These are phyloP conservation scores for Rotaria macrura DNA, from an alignment of 2,888 invertebrate species.

Conservation along the genomic window DNA sequence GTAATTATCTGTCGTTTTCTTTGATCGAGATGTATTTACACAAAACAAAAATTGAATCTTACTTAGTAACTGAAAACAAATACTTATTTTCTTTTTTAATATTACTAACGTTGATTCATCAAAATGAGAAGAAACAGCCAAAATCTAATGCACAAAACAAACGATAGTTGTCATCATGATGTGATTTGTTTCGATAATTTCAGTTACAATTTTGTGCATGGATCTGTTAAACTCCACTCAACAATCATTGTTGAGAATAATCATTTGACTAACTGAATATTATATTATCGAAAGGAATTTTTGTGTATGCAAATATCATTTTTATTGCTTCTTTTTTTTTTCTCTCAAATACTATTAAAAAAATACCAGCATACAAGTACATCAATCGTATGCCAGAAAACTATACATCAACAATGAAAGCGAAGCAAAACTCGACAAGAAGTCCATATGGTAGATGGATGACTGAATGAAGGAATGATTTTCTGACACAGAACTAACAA, in stretches of 20 bases:
- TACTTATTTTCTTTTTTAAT: background rate
- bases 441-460: background rate
- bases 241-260: background rate
- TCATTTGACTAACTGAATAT: background rate
- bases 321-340: background rate
- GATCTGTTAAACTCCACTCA: background rate
- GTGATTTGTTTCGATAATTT: background rate
- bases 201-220: background rate
- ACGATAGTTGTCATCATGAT: background rate
- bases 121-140: background rate
- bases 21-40: background rate
- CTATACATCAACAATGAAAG: background rate
- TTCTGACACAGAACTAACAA: background rate
- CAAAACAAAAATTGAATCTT: background rate
- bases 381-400: background rate
- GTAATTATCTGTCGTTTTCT: background rate
- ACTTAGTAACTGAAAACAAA: no score
- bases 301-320: background rate
- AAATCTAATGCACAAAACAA: background rate
- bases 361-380: background rate
- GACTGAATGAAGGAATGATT: background rate
- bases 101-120: no score
- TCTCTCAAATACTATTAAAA: background rate
- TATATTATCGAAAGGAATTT: background rate
- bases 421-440: background rate